Conservation (phyloP, 2,113 vertebrate genomes). For the Caretta caretta region DNA sequence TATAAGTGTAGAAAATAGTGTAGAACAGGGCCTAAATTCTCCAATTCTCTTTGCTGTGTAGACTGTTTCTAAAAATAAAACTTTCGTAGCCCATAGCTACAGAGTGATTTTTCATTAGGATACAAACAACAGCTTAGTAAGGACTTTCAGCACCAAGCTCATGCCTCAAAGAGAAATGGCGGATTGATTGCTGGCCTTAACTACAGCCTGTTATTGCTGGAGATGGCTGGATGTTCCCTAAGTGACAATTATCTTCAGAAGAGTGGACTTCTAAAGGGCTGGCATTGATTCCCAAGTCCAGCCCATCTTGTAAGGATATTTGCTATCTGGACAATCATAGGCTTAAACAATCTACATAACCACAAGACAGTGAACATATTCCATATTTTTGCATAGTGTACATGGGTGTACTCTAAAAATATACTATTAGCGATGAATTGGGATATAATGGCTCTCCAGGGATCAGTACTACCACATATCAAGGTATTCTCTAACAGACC, state of each 20-base stretch:
- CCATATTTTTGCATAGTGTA: neutral
- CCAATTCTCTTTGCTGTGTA: neutral
- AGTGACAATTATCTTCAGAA: neutral
- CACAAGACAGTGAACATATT: neutral
- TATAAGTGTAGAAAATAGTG: neutral
- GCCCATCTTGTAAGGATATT: neutral
- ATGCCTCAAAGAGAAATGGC: neutral
- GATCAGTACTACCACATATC: neutral
- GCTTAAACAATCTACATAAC: neutral
- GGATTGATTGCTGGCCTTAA: neutral
- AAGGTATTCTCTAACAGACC: neutral
- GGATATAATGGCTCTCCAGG: accelerated
- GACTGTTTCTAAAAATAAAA: conserved; percentile 23
- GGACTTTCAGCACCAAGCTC: neutral
- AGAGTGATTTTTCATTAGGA: neutral
- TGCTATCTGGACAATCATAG: neutral
- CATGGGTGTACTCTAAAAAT: neutral
- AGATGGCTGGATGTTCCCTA: neutral
- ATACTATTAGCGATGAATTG: accelerated
- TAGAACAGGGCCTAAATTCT: neutral
- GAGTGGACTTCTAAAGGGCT: neutral
- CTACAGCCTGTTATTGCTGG: neutral
- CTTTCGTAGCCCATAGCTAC: neutral
- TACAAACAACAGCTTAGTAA: neutral
- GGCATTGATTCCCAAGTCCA: neutral